Evolutionary conservation across 1,140 invertebrate genomes (phyloP), one percentile per base, ranked within the genome.

Genomic region (Cyclina sinensis): DNA sequence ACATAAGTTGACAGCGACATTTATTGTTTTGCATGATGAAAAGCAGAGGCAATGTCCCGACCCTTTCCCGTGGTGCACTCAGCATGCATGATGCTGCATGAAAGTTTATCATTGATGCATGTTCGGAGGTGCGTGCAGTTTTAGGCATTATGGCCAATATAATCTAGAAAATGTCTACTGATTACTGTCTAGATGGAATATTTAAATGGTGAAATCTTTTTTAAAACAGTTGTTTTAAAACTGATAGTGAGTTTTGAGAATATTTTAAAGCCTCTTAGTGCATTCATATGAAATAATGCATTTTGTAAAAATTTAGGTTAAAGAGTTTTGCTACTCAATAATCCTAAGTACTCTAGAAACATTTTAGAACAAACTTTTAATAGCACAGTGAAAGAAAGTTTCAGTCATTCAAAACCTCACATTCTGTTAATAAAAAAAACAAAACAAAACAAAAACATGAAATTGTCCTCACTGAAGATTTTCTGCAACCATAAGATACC

Each of bases 1-100:
- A 1, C 48, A 5, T 76, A 27, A 46, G 46, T n/a, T 78, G 74
- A 78, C 74, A 78, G 74, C 74, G 74, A 78, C 74, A 54, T 78
- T 78, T 78, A 78, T 78, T 78, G 74, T 78, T 74, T 18, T 30
- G 11, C 48, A 21, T 78, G 74, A 78, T 78, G 74, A 78, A 35
- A 78, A 78, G 30, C 74, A 78, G 74, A 78, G 46, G 18, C 16
- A 35, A 37, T 54, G 46, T 78, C 74, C 54, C 74, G 74, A 78
- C 74, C 74, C 74, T 51, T 78, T 78, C 74, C 74, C 48, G 74
- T 54, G 43, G 74, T 12, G 74, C 18, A 32, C 74, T 78, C 74
- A 35, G 54, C 74, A 78, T 78, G 74, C 74, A 51, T 35, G 74
- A 37, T 70, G 30, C 65, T 70, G 65, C 65, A 70, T 70, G 32